phyloP scores from a whole-genome alignment of 2,113 vertebrate species.

The Pterocles gutturalis region DNA sequence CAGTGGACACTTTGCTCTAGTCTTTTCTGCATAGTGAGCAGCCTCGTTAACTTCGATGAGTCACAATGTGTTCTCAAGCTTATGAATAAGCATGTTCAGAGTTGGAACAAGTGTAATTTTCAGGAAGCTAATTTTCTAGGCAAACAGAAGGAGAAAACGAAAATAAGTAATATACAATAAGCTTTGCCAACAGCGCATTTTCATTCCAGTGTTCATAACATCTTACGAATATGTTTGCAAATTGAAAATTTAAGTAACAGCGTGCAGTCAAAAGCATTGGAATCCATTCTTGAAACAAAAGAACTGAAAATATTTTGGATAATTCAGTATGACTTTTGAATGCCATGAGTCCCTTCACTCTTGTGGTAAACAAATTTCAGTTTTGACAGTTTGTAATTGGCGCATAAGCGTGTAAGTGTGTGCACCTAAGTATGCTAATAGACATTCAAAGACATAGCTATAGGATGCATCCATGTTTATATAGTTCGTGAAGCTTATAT shows the following conservation, averaged over 20 bases:
- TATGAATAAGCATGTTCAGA: background rate
- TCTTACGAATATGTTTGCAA: background rate
- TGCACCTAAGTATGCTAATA: fast-evolving
- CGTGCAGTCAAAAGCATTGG: background rate
- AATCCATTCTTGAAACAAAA: background rate
- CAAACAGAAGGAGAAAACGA: background rate
- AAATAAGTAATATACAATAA: background rate
- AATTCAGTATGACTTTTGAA: background rate
- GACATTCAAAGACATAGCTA: background rate
- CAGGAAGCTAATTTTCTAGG: background rate
- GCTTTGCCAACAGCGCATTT: background rate
- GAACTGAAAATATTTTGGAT: background rate
- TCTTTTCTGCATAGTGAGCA: background rate
- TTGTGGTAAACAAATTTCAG: background rate
- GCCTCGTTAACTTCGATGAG: background rate
- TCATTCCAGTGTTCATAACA: background rate
- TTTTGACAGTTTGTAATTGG: background rate
- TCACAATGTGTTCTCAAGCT: background rate
- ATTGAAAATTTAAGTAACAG: slow-evolving; percentile 1
- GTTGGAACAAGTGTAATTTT: background rate
- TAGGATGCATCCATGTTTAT: fast-evolving
- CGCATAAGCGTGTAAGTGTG: fast-evolving
- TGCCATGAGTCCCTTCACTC: fast-evolving
- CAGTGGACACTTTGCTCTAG: background rate
- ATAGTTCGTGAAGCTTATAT: fast-evolving